Evolutionary conservation across 2,797 vertebrate genomes (phyloP).

Genomic region (Chloroceryle amazona): DNA sequence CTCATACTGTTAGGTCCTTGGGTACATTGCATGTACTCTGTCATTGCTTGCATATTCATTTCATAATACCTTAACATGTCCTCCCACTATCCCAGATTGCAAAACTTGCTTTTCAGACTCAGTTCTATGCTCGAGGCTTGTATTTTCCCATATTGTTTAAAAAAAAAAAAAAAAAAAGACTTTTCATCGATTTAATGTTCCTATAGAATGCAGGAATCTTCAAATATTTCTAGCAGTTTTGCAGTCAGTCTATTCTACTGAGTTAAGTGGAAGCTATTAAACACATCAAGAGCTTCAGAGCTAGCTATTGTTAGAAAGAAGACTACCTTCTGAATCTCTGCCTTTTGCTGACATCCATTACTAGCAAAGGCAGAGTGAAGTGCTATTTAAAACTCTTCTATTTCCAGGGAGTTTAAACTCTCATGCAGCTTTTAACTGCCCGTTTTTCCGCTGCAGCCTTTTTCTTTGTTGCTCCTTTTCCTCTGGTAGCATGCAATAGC

Average conservation of each 20-base stretch:
- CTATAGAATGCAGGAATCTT: background rate
- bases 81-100: background rate
- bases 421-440: constrained; percentile 11
- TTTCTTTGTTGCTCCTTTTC: constrained; percentile 26
- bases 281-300: constrained; percentile 33
- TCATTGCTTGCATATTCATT: background rate
- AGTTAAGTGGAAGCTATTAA: constrained; percentile 59
- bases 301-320: constrained; percentile 32
- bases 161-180: accelerated
- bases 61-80: background rate
- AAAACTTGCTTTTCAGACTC: background rate
- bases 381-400: constrained; percentile 38
- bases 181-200: background rate
- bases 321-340: constrained; percentile 23
- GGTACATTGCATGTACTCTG: background rate
- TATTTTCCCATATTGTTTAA: background rate
- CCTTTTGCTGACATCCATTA: constrained; percentile 34
- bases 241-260: constrained; percentile 31
- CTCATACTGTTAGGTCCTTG: background rate
- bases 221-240: constrained; percentile 25
- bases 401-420: constrained; percentile 35
- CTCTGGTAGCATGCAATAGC: background rate
- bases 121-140: background rate
- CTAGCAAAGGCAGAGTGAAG: constrained; percentile 30
- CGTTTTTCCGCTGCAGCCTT: background rate